Evolutionary conservation across 2,888 invertebrate species (phyloP).

Genomic region (Poecilobothrus nobilitatus): DNA sequence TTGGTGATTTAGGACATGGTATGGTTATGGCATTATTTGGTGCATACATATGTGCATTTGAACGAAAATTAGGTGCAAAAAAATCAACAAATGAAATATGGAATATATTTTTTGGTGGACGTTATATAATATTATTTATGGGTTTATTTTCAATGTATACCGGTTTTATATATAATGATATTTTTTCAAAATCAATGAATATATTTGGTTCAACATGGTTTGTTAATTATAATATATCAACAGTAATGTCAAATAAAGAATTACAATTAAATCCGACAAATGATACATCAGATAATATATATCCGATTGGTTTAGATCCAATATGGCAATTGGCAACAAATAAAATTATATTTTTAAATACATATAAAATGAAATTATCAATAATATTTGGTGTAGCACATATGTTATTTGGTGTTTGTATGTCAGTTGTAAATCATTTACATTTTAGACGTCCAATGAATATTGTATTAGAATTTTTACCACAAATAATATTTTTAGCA

Average conservation of each 20-base stretch:
- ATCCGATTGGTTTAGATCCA: slow-evolving; percentile 74
- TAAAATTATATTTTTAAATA: slow-evolving; percentile 90
- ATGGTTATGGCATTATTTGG: slow-evolving; percentile 73
- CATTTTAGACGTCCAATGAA: slow-evolving; percentile 60
- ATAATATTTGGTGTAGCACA: slow-evolving; percentile 88
- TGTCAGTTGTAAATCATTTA: slow-evolving; percentile 68
- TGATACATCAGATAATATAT: slow-evolving; percentile 45
- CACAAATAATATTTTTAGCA: slow-evolving; percentile 80
- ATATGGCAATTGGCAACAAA: slow-evolving; percentile 72
- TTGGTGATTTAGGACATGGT: slow-evolving; percentile 90
- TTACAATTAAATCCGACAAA: slow-evolving; percentile 58
- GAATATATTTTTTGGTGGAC: slow-evolving; percentile 94
- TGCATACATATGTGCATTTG: slow-evolving; percentile 68
- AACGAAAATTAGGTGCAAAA: slow-evolving; percentile 62
- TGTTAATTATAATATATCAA: slow-evolving; percentile 49
- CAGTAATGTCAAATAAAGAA: slow-evolving; percentile 41
- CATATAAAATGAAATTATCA: slow-evolving; percentile 93
- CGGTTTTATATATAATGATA: slow-evolving; percentile 95
- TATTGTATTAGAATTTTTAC: slow-evolving; percentile 77
- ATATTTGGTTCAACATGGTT: slow-evolving; percentile 86
- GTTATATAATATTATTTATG: slow-evolving; percentile 96
- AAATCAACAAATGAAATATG: slow-evolving; percentile 78
- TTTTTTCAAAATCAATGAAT: slow-evolving; percentile 92
- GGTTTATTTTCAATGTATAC: slow-evolving; percentile 96
- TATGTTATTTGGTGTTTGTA: slow-evolving; percentile 88